Base-by-base conservation (phyloP, 2,888 invertebrate species). In the Epinotia bilunana region DNA sequence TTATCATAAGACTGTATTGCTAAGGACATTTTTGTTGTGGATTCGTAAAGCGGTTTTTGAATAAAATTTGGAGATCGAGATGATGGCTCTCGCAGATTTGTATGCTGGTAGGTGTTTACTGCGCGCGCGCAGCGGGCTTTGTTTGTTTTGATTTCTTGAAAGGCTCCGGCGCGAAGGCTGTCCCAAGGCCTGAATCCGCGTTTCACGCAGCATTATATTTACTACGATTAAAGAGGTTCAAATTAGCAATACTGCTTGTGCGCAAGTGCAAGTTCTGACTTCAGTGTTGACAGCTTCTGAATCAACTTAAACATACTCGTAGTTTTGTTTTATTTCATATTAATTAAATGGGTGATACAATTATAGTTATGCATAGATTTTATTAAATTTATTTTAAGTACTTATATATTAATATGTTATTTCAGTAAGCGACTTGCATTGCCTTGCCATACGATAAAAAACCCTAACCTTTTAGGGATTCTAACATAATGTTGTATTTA, bases 61-160 rank as follows among this genome's bases (percentile, higher is more conserved):
- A 81, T 79, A 81, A 81, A 67, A 74, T 81, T 84, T 84, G 84
- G 86, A 85, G 85, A 84, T 87, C 89, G 87, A n/a, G n/a, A n/a
- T 83, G 88, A 93, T 94, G 93, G 91, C 93, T 80, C 86, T 93
- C 83, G 88, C 91, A 82, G 91, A 93, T 87, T 84, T 93, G 84
- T 93, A 90, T 88, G 87, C 89, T 85, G 93, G 94, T 94, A 93
- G 84, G 93, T 92, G 79, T 74, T 79, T 79, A 79, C 78, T 73
- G 78, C 83, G 77, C 68, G 79, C 77, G 79, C 78, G 77, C 79
- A 79, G 80, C 77, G 80, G 65, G 69, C 78, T 78, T 84, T 85
- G 83, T 85, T 86, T 87, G 83, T 85, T 87, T 88, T 85, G 80
- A 79, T 79, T 83, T 78, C 77, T 84, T 85, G 83, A 83, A 84